Conservation (phyloP, 1,140 invertebrate species). For the Drosophila biarmipes region DNA sequence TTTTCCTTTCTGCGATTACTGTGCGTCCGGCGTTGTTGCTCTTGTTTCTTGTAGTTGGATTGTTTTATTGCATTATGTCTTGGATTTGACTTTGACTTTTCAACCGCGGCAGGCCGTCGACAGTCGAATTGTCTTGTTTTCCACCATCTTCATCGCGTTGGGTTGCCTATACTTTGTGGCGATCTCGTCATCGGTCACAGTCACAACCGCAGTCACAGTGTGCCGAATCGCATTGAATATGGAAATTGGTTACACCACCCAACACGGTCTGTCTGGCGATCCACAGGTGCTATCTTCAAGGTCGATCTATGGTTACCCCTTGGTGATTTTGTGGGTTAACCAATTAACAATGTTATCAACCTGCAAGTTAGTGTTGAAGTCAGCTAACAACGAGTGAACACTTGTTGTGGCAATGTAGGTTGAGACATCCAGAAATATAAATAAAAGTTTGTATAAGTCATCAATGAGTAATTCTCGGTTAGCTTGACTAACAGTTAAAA, state of each 20-base stretch:
- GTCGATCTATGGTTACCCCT: conserved; percentile 39
- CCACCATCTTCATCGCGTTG: conserved; percentile 15
- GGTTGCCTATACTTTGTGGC: neutral
- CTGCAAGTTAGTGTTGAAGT: conserved; percentile 13
- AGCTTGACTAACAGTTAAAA: no score
- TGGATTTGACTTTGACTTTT: conserved; percentile 82
- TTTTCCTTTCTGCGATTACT: conserved; percentile 67
- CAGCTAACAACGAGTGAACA: neutral
- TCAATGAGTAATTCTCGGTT: no score
- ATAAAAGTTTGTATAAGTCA: no score
- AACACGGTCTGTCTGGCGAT: conserved; percentile 4
- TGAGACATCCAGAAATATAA: no score
- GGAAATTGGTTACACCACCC: conserved; percentile 16
- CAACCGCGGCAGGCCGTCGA: conserved; percentile 54
- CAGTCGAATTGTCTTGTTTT: conserved; percentile 45
- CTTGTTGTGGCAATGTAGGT: neutral
- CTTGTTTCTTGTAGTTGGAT: conserved; percentile 37
- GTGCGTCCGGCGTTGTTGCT: conserved; percentile 44
- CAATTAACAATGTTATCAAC: conserved; percentile 16
- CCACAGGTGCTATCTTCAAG: conserved; percentile 23
- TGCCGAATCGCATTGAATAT: conserved; percentile 31
- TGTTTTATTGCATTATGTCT: conserved; percentile 59
- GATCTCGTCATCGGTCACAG: conserved; percentile 32
- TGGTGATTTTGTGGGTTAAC: conserved; percentile 30
- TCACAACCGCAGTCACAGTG: conserved; percentile 32